A percentile compares a stretch with the other conserved stretches of the same genome.
These are phyloP conservation scores for Pongo abelii DNA, from an alignment of 2,113 vertebrate species.

Conservation along the genomic window DNA sequence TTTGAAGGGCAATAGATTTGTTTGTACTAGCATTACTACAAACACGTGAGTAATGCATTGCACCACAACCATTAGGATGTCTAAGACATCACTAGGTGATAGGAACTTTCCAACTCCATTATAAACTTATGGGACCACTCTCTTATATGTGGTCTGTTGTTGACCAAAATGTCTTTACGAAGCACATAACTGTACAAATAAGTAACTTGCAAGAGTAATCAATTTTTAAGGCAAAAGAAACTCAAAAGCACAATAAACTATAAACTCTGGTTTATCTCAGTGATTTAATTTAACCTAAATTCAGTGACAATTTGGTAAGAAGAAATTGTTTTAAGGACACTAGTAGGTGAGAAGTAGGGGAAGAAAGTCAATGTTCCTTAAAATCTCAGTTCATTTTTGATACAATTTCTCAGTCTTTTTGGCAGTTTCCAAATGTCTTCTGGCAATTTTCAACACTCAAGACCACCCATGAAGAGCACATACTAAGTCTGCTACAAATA, in stretches of 20 bases:
- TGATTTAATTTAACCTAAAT: background rate
- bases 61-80: background rate
- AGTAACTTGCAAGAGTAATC: background rate
- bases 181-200: background rate
- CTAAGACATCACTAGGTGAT: background rate
- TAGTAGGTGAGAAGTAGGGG: background rate
- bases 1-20: background rate
- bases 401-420: background rate
- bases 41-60: background rate
- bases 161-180: background rate
- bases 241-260: background rate
- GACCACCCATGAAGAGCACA: background rate
- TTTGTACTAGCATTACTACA: background rate
- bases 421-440: background rate
- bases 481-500: background rate
- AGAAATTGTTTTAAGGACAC: background rate
- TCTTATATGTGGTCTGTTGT: background rate
- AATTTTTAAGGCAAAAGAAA: slow-evolving; percentile 26
- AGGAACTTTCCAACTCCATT: background rate
- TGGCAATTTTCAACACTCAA: slow-evolving; percentile 32
- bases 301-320: background rate
- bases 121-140: background rate
- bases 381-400: slow-evolving; percentile 33
- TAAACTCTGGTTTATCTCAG: slow-evolving; percentile 1
- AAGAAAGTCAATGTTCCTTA: background rate